Evolutionary conservation across 2,797 vertebrate genomes (phyloP), one percentile per base, ranked within the genome.

Genomic region (Nothura maculosa): DNA sequence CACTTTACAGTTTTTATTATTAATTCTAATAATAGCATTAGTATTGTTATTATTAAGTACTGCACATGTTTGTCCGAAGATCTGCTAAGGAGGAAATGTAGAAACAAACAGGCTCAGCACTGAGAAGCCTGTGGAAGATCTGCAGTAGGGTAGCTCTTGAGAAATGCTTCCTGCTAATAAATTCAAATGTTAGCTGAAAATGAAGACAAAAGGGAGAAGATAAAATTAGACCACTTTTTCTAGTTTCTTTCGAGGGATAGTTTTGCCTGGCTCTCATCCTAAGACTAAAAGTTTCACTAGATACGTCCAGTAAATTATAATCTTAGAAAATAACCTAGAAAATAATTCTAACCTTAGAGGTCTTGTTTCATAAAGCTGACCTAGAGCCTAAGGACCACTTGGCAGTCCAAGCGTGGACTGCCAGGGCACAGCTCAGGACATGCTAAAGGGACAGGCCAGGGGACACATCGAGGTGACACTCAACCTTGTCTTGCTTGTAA

Each of bases 241-340:
- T 55, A 7, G 17, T n/a, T 40, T 86, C 1, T n/a, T 90, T 82
- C 60, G 69, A 92, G 38, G 38, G 34, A 54, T 19, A 67, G 8
- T 54, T 93, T 85, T 88, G 18, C 34, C 57, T 55, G 40, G 22
- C 52, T 90, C 8, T 43, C 22, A 20, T 66, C 45, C 76, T 64
- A 50, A 75, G 87, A 57, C 1, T 3, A 77, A 42, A 79, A 36
- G 6, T 60, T 87, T 74, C 57, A 61, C 28, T 72, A 27, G 45
- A 66, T 66, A 62, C 34, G 34, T 24, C 20, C 13, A 16, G 43
- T 63, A 40, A 60, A 57, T 67, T 67, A 52, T 87, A 25, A n/a
- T 61, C 70, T 54, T 60, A 52, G 30, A 89, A 62, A 28, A 22
- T 52, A 61, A 68, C 22, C 58, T 38, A 38, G 38, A 38, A 38